Conservation (phyloP, 2,888 invertebrate genomes). For the Lasius fuliginosus region DNA sequence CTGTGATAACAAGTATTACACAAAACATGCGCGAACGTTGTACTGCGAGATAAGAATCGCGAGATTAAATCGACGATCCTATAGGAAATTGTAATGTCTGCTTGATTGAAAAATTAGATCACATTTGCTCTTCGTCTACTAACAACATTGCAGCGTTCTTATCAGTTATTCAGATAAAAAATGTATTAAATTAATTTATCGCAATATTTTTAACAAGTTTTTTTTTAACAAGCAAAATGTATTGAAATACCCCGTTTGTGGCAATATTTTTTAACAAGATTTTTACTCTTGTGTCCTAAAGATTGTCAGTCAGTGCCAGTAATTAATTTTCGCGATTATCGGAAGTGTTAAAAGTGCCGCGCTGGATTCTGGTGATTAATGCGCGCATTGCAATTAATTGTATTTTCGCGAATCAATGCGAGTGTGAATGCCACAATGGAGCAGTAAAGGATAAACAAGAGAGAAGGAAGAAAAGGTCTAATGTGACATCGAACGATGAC, state of each 20-base stretch:
- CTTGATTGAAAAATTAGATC: constrained; percentile 18
- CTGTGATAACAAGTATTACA: constrained; percentile 32
- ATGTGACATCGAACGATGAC: neutral
- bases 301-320: neutral
- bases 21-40: neutral
- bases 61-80: constrained; percentile 11
- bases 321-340: neutral
- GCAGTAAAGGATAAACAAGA: neutral
- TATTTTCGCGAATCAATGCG: neutral
- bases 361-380: neutral
- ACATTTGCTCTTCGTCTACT: neutral
- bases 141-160: neutral
- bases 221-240: neutral
- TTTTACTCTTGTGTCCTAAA: neutral
- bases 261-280: neutral
- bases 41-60: neutral
- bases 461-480: neutral
- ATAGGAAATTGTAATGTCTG: neutral
- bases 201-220: neutral
- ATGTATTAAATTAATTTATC: neutral
- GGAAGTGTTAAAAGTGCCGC: neutral
- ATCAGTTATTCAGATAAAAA: neutral
- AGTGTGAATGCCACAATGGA: neutral
- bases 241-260: neutral
- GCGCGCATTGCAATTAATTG: neutral